Evolutionary conservation across 2,888 invertebrate species (phyloP).

Genomic region (Drosophila sordidula): DNA sequence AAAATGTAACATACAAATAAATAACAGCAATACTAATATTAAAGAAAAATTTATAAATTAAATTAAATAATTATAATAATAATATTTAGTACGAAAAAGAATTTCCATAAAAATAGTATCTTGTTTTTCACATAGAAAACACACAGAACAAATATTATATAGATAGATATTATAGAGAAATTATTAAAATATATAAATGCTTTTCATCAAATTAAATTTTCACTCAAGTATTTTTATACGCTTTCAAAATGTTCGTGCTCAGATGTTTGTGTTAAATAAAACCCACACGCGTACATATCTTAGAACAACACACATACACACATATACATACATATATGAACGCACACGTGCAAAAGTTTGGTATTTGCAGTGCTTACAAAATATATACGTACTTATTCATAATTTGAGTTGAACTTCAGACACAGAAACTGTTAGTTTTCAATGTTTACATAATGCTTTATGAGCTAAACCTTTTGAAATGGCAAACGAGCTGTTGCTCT

Average conservation of each 20-base stretch:
- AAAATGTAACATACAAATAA: too few species aligned
- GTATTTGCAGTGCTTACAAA: neutral
- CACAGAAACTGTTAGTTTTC: neutral
- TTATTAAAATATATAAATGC: too few species aligned
- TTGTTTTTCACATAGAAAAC: too few species aligned
- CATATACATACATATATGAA: neutral
- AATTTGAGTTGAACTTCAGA: conserved; percentile 5
- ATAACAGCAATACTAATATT: neutral
- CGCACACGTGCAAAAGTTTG: neutral
- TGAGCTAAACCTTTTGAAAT: conserved; percentile 8
- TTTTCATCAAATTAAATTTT: neutral
- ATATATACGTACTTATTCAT: neutral
- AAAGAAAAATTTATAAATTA: too few species aligned
- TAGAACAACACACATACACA: neutral
- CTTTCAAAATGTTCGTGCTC: too few species aligned
- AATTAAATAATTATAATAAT: too few species aligned
- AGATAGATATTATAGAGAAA: neutral
- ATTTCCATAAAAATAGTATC: too few species aligned
- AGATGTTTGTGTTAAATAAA: neutral
- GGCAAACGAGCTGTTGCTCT: neutral
- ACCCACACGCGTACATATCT: too few species aligned
- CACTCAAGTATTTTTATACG: neutral
- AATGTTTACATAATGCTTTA: conserved; percentile 11
- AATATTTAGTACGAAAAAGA: too few species aligned
- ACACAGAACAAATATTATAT: neutral